A percentile compares a stretch with the other conserved stretches of the same genome.
Conservation (phyloP, 2,888 invertebrate genomes). For the Chouioia cunea region DNA sequence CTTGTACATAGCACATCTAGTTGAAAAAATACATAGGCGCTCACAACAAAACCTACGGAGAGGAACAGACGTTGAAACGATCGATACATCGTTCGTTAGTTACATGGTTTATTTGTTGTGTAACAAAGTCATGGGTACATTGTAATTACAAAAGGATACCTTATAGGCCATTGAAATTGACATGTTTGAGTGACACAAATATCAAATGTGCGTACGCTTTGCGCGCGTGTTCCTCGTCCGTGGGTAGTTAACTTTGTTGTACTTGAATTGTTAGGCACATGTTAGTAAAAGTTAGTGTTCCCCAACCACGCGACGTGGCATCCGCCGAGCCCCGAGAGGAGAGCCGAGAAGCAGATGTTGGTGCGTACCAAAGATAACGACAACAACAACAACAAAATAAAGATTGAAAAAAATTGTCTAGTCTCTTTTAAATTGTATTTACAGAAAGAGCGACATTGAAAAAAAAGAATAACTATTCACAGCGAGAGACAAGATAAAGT, state of each 20-base stretch:
- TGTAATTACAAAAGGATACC: not conserved
- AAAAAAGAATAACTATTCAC: slow-evolving; percentile 29
- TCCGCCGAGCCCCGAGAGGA: slow-evolving; percentile 69
- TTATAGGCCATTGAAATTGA: too few species aligned
- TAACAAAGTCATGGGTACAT: not conserved
- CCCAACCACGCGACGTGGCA: slow-evolving; percentile 67
- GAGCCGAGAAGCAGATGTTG: slow-evolving; percentile 67
- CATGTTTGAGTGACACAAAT: too few species aligned
- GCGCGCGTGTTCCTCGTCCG: slow-evolving; percentile 39
- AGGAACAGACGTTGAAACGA: slow-evolving; percentile 33
- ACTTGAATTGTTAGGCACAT: slow-evolving; percentile 56
- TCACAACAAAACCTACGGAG: slow-evolving; percentile 31
- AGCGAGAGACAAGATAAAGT: not conserved
- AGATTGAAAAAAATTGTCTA: not conserved
- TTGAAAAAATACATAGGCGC: slow-evolving; percentile 19
- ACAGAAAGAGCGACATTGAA: slow-evolving; percentile 31
- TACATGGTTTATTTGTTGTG: slow-evolving; percentile 1
- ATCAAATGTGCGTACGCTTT: slow-evolving; percentile 3
- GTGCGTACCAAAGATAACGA: slow-evolving; percentile 52
- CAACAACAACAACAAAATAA: slow-evolving; percentile 15
- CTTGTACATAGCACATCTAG: slow-evolving; percentile 24
- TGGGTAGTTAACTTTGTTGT: slow-evolving; percentile 16
- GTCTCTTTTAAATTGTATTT: not conserved
- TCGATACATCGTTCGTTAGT: not conserved
- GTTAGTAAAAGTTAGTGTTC: slow-evolving; percentile 64